These are phyloP conservation scores for Petrolisthes cinctipes DNA, from an alignment of 2,888 invertebrate species.

Conservation along the genomic window DNA sequence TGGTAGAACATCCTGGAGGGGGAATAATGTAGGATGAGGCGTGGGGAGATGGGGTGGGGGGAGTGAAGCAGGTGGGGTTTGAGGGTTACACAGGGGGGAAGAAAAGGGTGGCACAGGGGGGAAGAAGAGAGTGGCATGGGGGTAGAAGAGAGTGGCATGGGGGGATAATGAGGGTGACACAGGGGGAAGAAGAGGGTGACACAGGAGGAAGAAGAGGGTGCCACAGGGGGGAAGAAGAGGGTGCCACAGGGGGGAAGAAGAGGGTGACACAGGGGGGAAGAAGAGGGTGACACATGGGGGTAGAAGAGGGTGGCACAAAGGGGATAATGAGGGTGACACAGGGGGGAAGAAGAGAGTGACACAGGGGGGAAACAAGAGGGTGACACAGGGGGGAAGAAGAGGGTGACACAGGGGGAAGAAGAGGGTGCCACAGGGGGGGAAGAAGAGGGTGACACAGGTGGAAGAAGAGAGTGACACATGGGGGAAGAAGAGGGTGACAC, in stretches of 20 bases:
- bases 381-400: neutral
- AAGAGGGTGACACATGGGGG: neutral
- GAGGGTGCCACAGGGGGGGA: neutral
- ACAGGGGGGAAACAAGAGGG: too few species aligned
- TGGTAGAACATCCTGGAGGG: conserved; percentile 64
- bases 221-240: neutral
- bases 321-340: neutral
- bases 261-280: neutral
- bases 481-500: neutral
- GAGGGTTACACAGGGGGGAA: neutral
- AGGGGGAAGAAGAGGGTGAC: neutral
- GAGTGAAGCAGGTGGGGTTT: neutral
- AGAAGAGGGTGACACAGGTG: neutral
- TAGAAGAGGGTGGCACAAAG: too few species aligned
- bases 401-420: neutral
- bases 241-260: neutral
- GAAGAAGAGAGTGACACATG: neutral
- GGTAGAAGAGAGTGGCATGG: neutral
- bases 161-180: too few species aligned
- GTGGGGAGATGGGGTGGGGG: neutral
- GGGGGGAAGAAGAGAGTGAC: too few species aligned
- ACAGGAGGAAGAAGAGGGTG: neutral
- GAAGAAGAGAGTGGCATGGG: neutral
- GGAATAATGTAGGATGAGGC: neutral
- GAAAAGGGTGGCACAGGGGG: neutral